Percentiles rank a stretch among this genome's conserved stretches.
phyloP scores from a whole-genome alignment of 2,797 vertebrate genomes.

The Tolypeutes matacus region DNA sequence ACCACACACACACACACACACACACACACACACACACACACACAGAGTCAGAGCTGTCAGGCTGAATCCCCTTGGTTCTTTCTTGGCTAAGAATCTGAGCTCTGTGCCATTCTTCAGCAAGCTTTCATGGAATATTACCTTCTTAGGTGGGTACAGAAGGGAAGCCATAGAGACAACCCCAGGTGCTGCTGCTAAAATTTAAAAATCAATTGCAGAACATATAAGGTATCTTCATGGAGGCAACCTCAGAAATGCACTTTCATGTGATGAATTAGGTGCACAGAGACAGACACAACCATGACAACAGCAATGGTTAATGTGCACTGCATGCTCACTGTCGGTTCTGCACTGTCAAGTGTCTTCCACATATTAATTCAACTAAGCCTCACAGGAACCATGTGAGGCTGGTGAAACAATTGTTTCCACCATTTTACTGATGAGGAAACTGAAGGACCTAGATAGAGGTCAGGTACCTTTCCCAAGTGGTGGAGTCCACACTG shows the following conservation, averaged over 20 bases:
- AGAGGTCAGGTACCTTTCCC: conserved; percentile 5
- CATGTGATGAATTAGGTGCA: not conserved
- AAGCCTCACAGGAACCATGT: not conserved
- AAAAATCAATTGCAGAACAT: no score
- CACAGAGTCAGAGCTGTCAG: not conserved
- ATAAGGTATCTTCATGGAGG: not conserved
- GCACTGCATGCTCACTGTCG: fast-evolving
- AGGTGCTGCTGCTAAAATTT: not conserved
- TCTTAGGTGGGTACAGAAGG: not conserved
- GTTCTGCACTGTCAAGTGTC: fast-evolving
- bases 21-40: no score
- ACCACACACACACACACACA: no score
- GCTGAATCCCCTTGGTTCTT: not conserved
- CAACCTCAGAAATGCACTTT: not conserved
- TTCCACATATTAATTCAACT: not conserved
- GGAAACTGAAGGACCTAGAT: not conserved
- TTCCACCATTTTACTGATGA: not conserved
- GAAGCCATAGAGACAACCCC: not conserved
- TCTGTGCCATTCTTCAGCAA: not conserved
- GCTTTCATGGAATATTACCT: not conserved
- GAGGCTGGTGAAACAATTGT: not conserved
- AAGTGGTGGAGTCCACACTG: not conserved
- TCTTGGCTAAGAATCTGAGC: not conserved
- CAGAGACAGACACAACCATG: fast-evolving
- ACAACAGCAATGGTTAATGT: fast-evolving